Conservation (phyloP, 1,140 invertebrate genomes). For the Pseudoatta argentina region DNA sequence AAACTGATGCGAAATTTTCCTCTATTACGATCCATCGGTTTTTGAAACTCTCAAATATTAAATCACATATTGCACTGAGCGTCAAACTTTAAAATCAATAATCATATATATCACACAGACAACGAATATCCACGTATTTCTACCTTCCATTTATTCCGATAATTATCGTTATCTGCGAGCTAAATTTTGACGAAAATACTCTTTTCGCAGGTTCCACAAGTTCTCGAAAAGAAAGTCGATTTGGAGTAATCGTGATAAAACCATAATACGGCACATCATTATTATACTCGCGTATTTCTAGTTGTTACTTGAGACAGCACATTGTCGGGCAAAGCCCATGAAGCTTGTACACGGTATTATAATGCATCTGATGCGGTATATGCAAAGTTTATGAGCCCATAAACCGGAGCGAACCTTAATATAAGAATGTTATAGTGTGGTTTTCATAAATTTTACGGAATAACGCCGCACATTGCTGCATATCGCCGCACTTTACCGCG, state of each 20-base stretch:
- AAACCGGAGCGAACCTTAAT: slow-evolving; percentile 82
- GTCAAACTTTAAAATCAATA: slow-evolving; percentile 17
- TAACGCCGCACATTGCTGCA: slow-evolving; percentile 14
- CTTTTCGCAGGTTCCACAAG: not conserved
- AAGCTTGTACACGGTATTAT: slow-evolving; percentile 69
- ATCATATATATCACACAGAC: not conserved
- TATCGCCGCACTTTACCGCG: not conserved
- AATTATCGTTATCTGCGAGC: slow-evolving; percentile 8
- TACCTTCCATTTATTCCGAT: not conserved
- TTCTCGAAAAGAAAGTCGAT: not conserved
- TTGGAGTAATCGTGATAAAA: not conserved
- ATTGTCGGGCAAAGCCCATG: not conserved
- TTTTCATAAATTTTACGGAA: slow-evolving; percentile 80
- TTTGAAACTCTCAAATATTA: slow-evolving; percentile 35
- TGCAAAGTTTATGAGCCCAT: slow-evolving; percentile 78
- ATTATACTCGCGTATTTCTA: not conserved
- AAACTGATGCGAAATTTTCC: slow-evolving; percentile 17
- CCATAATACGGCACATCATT: slow-evolving; percentile 10
- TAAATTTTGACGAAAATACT: not conserved
- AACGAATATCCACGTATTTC: not conserved
- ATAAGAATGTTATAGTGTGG: slow-evolving; percentile 81
- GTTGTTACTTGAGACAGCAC: slow-evolving; percentile 67
- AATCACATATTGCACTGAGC: slow-evolving; percentile 5
- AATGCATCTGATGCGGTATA: slow-evolving; percentile 77
- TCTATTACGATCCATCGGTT: not conserved